phyloP scores from a whole-genome alignment of 2,113 vertebrate species.

The Trogon surrucura region DNA sequence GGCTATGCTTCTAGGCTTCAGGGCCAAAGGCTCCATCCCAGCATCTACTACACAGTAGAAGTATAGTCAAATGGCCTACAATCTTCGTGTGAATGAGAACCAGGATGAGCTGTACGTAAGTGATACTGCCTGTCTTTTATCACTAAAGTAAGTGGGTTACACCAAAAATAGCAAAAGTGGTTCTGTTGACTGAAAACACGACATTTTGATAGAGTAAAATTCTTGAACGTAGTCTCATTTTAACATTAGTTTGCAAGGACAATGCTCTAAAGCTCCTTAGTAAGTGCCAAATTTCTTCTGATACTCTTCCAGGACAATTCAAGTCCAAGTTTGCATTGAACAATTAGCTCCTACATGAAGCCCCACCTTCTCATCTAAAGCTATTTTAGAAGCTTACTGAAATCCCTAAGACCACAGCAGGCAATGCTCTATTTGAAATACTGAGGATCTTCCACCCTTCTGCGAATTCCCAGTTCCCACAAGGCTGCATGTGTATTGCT shows the following conservation, averaged over 20 bases:
- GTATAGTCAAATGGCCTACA: neutral
- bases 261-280: neutral
- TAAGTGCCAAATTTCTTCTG: neutral
- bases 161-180: neutral
- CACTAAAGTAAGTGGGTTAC: neutral
- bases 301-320: neutral
- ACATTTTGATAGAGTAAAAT: neutral
- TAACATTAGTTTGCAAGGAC: neutral
- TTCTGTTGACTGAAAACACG: neutral
- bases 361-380: neutral
- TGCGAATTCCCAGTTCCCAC: neutral
- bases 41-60: neutral
- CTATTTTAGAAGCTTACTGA: neutral
- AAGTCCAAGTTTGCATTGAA: neutral
- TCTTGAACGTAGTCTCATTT: neutral
- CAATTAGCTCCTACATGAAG: neutral
- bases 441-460: neutral
- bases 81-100: neutral
- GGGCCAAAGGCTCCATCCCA: neutral
- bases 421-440: neutral
- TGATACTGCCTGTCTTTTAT: neutral
- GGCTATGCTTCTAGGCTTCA: neutral
- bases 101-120: neutral
- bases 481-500: accelerated
- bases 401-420: neutral